Evolutionary conservation across 2,888 invertebrate genomes (phyloP).

Genomic region (Nipponacmea schrenckii): DNA sequence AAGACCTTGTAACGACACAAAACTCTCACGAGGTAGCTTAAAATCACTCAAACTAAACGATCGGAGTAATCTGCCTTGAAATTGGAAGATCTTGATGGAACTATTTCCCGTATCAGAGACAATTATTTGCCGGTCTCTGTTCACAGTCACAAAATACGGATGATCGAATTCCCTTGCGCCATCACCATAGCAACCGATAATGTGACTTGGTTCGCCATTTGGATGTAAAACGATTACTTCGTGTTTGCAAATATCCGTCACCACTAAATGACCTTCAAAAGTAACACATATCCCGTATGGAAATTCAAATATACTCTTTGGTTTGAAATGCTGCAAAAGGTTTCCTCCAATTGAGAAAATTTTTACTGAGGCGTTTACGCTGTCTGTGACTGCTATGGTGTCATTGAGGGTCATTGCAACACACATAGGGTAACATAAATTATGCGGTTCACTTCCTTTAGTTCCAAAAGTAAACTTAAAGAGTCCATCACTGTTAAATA

Average conservation of each 20-base stretch:
- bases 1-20: conserved; percentile 53
- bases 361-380: conserved; percentile 61
- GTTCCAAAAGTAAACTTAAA: conserved; percentile 58
- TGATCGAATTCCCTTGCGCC: conserved; percentile 55
- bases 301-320: conserved; percentile 51
- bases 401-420: conserved; percentile 58
- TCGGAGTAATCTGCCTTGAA: conserved; percentile 55
- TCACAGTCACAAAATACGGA: conserved; percentile 60
- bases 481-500: conserved; percentile 57
- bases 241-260: conserved; percentile 62
- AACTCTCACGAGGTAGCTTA: conserved; percentile 48
- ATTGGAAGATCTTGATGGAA: conserved; percentile 61
- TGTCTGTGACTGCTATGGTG: conserved; percentile 59
- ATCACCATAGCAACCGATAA: conserved; percentile 60
- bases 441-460: conserved; percentile 48
- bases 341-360: conserved; percentile 53
- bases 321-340: conserved; percentile 45
- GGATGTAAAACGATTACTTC: conserved; percentile 53
- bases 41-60: conserved; percentile 53
- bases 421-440: conserved; percentile 59
- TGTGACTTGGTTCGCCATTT: conserved; percentile 47
- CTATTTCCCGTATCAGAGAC: conserved; percentile 63
- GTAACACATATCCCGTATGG: conserved; percentile 59
- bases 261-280: conserved; percentile 48
- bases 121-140: conserved; percentile 57